Percentiles rank a stretch among this genome's conserved stretches.
phyloP scores from a whole-genome alignment of 2,888 invertebrate genomes.

The Drosophila parthenogenetica region DNA sequence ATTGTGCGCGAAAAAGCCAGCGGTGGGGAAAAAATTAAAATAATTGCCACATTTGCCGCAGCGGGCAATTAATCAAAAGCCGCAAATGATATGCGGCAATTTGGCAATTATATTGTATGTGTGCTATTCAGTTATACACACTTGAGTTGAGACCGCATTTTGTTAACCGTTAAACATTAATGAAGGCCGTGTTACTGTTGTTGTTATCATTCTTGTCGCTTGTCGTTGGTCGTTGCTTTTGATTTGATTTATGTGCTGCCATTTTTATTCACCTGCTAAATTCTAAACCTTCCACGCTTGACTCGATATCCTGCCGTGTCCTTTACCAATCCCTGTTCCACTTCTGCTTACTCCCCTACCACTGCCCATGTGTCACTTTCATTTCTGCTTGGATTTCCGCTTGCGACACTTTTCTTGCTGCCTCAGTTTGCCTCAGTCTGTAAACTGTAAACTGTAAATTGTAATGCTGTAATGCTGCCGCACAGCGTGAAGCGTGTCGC shows the following conservation, averaged over 20 bases:
- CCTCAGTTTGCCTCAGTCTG: conserved; percentile 47
- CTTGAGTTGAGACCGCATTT: conserved; percentile 36
- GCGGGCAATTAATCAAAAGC: conserved; percentile 70
- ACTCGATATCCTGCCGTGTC: conserved; percentile 63
- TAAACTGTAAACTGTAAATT: conserved; percentile 18
- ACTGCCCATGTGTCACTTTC: conserved; percentile 65
- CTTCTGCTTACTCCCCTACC: not conserved
- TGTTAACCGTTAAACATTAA: conserved; percentile 60
- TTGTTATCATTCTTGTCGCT: conserved; percentile 38
- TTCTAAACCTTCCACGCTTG: conserved; percentile 16
- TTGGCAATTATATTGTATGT: conserved; percentile 62
- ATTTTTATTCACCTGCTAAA: conserved; percentile 48
- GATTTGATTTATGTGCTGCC: conserved; percentile 58
- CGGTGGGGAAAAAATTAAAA: conserved; percentile 61
- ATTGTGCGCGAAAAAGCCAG: conserved; percentile 41
- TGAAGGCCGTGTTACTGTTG: conserved; percentile 46
- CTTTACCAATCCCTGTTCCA: conserved; percentile 28
- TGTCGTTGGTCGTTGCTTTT: conserved; percentile 15
- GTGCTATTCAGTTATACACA: conserved; percentile 3
- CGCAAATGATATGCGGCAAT: conserved; percentile 65
- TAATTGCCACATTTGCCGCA: conserved; percentile 78
- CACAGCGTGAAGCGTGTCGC: conserved; percentile 56
- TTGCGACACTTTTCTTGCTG: conserved; percentile 57
- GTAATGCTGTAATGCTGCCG: conserved; percentile 36
- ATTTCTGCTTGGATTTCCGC: conserved; percentile 71